phyloP scores from a whole-genome alignment of 2,113 vertebrate species.

The Scopus umbretta region DNA sequence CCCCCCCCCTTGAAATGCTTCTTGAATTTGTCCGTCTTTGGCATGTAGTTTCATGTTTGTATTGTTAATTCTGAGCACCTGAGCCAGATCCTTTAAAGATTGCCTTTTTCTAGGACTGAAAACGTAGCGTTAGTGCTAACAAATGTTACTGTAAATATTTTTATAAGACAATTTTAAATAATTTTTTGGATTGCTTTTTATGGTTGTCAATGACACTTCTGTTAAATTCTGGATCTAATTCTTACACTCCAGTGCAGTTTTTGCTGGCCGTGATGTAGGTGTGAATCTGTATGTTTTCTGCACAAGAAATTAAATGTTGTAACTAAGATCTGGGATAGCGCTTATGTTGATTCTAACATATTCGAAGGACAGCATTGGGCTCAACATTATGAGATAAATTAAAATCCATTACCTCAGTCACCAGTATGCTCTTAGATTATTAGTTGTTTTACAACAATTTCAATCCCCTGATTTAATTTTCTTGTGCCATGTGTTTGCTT shows the following conservation, averaged over 20 bases:
- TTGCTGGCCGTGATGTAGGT: background rate
- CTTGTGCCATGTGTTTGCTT: background rate
- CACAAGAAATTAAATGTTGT: background rate
- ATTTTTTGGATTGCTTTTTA: constrained; percentile 68
- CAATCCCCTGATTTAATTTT: background rate
- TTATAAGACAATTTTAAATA: constrained; percentile 72
- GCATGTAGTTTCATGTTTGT: constrained; percentile 58
- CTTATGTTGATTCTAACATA: background rate
- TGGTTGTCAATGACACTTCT: constrained; percentile 27
- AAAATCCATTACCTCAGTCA: constrained; percentile 29
- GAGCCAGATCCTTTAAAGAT: constrained; percentile 73
- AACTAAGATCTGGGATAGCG: background rate
- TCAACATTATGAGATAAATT: background rate
- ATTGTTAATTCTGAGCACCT: constrained; percentile 53
- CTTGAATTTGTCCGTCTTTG: constrained; percentile 42
- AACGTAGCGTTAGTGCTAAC: constrained; percentile 61
- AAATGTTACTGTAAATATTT: constrained; percentile 76
- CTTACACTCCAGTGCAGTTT: background rate
- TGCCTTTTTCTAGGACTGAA: constrained; percentile 77
- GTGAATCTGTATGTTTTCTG: background rate
- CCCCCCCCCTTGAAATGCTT: constrained; percentile 38
- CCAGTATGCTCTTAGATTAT: background rate
- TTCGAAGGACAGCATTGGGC: background rate
- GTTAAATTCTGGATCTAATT: background rate
- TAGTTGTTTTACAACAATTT: background rate